phyloP scores from a whole-genome alignment of 2,113 vertebrate genomes.

The Bungarus multicinctus region DNA sequence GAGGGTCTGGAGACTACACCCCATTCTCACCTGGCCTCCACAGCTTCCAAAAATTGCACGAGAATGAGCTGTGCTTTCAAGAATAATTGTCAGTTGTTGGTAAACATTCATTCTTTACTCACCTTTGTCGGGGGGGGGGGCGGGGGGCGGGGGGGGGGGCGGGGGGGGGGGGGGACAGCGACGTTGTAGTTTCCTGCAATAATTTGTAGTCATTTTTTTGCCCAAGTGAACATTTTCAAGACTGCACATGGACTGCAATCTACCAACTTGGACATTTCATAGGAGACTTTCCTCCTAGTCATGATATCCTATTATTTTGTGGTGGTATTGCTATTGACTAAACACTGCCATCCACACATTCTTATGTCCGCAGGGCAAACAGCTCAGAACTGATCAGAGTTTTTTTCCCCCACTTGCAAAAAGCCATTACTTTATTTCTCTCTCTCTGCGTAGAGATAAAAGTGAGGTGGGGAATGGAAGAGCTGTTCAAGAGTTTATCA shows the following conservation, averaged over 20 bases:
- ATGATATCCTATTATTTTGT: constrained; percentile 25
- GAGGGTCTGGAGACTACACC: background rate
- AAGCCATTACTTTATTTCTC: constrained; percentile 44
- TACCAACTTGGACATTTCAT: background rate
- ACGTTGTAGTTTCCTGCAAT: background rate
- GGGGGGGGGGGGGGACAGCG: background rate
- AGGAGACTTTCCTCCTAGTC: constrained; percentile 5
- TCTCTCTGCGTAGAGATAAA: constrained; percentile 53
- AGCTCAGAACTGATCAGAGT: constrained; percentile 50
- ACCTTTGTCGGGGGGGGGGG: too few species aligned
- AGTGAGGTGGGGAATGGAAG: constrained; percentile 28
- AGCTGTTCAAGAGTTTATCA: constrained; percentile 18
- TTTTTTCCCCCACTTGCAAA: constrained; percentile 51
- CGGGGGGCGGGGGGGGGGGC: too few species aligned
- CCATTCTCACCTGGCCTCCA: background rate
- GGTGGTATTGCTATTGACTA: constrained; percentile 9
- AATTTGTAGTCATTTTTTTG: background rate
- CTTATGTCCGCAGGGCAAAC: constrained; percentile 18
- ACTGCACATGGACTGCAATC: background rate
- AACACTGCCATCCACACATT: background rate
- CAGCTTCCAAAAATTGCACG: background rate
- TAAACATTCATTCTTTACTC: background rate
- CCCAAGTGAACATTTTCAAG: background rate
- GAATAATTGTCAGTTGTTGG: background rate
- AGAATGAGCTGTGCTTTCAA: background rate